Conservation (phyloP, 2,797 vertebrate genomes). For the Rhinatrema bivittatum region DNA sequence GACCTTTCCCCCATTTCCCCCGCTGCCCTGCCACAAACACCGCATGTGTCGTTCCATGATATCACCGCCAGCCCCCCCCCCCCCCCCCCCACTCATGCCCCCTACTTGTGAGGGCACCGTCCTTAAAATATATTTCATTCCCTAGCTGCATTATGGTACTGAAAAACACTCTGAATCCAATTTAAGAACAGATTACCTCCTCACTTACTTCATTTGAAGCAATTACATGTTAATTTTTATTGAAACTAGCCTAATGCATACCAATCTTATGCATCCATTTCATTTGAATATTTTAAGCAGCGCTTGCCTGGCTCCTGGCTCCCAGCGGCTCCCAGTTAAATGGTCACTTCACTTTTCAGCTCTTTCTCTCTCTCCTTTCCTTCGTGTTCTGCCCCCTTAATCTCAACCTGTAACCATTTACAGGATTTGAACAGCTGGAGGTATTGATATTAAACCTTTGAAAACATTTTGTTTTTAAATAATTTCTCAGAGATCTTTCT, state of each 20-base stretch:
- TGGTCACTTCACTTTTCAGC: too few relatives aligned
- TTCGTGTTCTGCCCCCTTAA: too few relatives aligned
- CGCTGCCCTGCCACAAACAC: conserved; percentile 2
- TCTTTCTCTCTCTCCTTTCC: too few relatives aligned
- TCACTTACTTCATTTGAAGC: conserved; percentile 81
- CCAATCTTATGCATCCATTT: conserved; percentile 71
- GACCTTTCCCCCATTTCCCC: conserved; percentile 10
- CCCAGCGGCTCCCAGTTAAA: conserved; percentile 60
- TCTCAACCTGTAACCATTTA: too few relatives aligned
- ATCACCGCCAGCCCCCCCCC: too few relatives aligned
- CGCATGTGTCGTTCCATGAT: conserved; percentile 58
- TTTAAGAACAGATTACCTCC: conserved; percentile 82
- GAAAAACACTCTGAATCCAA: conserved; percentile 76
- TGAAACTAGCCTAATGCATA: conserved; percentile 77
- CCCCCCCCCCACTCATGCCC: too few relatives aligned
- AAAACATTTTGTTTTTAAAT: too few relatives aligned
- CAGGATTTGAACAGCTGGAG: too few relatives aligned
- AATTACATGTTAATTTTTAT: conserved; percentile 82
- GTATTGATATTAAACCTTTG: too few relatives aligned
- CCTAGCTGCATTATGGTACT: conserved; percentile 74
- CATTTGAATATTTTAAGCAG: conserved; percentile 72
- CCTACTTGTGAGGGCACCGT: too few relatives aligned
- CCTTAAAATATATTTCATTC: conserved; percentile 73
- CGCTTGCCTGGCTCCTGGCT: conserved; percentile 43
- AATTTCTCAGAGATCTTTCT: too few relatives aligned